These are phyloP conservation scores for Aphis craccivora DNA, from an alignment of 1,140 invertebrate genomes.

Conservation along the genomic window DNA sequence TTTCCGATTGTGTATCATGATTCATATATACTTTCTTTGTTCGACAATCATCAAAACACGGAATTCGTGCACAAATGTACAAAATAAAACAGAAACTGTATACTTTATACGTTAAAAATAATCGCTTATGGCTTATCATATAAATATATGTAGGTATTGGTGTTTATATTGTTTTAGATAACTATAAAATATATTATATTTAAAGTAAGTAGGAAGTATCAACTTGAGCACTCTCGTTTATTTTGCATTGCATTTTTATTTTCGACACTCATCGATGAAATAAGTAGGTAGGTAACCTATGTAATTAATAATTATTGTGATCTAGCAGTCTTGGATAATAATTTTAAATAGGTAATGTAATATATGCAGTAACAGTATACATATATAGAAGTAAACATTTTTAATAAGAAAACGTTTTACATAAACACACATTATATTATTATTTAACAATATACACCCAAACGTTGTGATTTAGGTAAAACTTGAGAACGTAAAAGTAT, in stretches of 20 bases:
- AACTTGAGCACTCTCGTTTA: not conserved
- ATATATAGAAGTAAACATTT: not conserved
- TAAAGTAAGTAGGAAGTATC: not conserved
- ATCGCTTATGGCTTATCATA: not conserved
- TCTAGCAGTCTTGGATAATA: not conserved
- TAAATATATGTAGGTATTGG: not conserved
- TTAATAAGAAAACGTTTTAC: not conserved
- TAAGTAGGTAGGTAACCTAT: not conserved
- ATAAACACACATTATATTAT: not conserved
- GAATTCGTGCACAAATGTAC: not conserved
- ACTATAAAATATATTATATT: not conserved
- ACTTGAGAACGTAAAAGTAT: not conserved
- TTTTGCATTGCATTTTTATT: not conserved
- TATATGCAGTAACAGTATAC: not conserved
- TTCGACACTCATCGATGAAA: not conserved
- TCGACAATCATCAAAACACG: not conserved
- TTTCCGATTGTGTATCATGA: not conserved
- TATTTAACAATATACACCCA: not conserved
- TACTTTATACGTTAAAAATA: not conserved
- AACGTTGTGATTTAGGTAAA: not conserved
- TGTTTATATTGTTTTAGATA: not conserved
- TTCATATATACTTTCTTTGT: not conserved
- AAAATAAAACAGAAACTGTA: not conserved
- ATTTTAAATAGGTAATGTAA: not conserved
- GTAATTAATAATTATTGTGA: not conserved